Base-by-base conservation (phyloP, 92 coral and sea anemone species). In the Parazoanthus atlanticus region DNA sequence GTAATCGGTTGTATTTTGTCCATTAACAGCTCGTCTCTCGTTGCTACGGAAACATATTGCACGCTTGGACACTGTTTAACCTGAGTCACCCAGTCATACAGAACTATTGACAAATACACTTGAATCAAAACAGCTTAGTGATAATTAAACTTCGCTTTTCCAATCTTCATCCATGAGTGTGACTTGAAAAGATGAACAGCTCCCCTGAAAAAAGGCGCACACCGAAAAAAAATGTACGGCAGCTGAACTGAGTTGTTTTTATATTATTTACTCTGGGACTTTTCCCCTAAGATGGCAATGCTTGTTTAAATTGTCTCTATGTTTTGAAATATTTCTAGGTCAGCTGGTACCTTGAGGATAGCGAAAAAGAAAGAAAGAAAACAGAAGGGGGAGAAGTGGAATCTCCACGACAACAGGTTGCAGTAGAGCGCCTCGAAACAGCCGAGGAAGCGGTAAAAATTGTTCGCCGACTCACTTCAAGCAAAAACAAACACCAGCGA, bases 361-460 rank as follows among this genome's bases (percentile, higher is more conserved):
- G 36, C 38, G 65, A 47, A 13, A 13, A 82, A 66, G 72, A 64
- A 34, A 82, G 16, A 64, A 70, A 29, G 87, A n/a, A 43, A 43
- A 71, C 10, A 17, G 65, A 84, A 84, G 49, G 10, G 15, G 26
- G 1, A 11, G 31, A 84, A 69, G 11, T 46, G 23, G 40, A 70
- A 19, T 84, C 78, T 84, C 87, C 67, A 41, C 21, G 79, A 70
- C 87, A 69, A 84, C 78, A 30, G 17, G 78, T 46, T 0, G 29
- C 78, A 29, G 87, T 70, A 70, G 87, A 84, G 46, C 49, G 89
- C 4, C 69, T 91, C 25, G 79, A 88, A 52, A 90, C 86, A 8
- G 98, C 98, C 2, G 95, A 91, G 75, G 93, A 91, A 86, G 98
- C 98, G 3, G 96, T 95, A 16, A 89, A 90, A 17, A 93, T 94